Percentiles rank a stretch among this genome's conserved stretches.
phyloP scores from a whole-genome alignment of 2,113 vertebrate species.

The Eolophus roseicapilla region DNA sequence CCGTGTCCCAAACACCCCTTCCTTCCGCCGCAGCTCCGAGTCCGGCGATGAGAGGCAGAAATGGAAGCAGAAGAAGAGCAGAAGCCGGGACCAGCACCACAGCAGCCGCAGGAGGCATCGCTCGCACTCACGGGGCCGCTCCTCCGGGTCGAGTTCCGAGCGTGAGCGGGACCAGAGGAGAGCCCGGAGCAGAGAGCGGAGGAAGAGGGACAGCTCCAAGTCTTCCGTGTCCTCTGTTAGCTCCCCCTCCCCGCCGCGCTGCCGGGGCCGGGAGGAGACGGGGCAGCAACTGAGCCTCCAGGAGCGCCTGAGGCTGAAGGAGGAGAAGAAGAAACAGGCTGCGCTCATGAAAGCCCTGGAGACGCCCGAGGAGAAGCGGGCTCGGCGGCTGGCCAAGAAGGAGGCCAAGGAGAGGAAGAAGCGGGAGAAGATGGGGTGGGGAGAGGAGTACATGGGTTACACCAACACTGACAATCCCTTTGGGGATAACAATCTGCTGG shows the following conservation, averaged over 20 bases:
- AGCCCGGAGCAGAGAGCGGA: neutral
- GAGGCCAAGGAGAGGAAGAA: constrained; percentile 96
- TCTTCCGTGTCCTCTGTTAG: constrained; percentile 78
- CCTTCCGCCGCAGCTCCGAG: constrained; percentile 3
- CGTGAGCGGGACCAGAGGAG: neutral
- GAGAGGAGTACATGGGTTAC: constrained; percentile 99
- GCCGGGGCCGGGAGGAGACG: constrained; percentile 5
- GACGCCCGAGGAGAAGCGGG: constrained; percentile 93
- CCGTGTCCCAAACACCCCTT: neutral
- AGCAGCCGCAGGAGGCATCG: constrained; percentile 9
- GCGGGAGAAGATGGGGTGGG: constrained; percentile 99
- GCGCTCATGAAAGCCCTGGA: constrained; percentile 94
- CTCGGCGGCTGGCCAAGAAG: constrained; percentile 91
- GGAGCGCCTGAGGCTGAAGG: constrained; percentile 70
- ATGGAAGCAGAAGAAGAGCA: constrained; percentile 55
- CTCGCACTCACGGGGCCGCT: neutral
- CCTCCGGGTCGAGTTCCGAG: neutral
- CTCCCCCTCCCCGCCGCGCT: constrained; percentile 16
- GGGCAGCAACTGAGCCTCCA: constrained; percentile 71
- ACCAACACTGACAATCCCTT: constrained; percentile 98
- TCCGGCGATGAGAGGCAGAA: constrained; percentile 53
- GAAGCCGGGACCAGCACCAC: constrained; percentile 4
- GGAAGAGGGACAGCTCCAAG: constrained; percentile 53
- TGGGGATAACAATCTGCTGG: constrained; percentile 95
- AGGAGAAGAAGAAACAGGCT: constrained; percentile 79